Percentiles rank a stretch among this genome's conserved stretches.
Conservation (phyloP, 1,140 invertebrate genomes). For the Rhyzopertha dominica region DNA sequence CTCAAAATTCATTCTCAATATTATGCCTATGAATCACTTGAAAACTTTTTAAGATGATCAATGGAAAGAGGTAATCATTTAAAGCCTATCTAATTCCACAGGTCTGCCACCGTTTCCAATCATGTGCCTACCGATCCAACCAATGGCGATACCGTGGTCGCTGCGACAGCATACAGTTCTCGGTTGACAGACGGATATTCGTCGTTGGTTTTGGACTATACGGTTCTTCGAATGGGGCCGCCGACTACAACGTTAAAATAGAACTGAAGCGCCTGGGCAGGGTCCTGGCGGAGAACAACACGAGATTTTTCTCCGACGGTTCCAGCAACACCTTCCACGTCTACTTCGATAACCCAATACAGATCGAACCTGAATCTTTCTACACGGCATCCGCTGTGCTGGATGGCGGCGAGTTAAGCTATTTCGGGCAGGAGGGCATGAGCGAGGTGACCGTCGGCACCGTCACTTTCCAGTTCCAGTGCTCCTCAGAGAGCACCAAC, state of each 20-base stretch:
- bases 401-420: conserved; percentile 86
- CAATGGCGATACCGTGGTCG: conserved; percentile 90
- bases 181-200: conserved; percentile 87
- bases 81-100: conserved; percentile 40
- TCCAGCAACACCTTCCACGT: conserved; percentile 92
- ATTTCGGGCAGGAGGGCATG: conserved; percentile 93
- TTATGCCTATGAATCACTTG: background rate
- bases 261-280: conserved; percentile 81
- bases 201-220: conserved; percentile 89
- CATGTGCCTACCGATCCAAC: conserved; percentile 92
- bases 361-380: conserved; percentile 83
- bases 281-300: conserved; percentile 82
- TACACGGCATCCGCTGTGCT: conserved; percentile 87
- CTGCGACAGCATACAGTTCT: conserved; percentile 90
- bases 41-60: background rate
- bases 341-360: conserved; percentile 88
- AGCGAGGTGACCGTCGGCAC: conserved; percentile 83
- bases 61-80: background rate
- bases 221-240: conserved; percentile 85
- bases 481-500: conserved; percentile 89
- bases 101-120: conserved; percentile 92
- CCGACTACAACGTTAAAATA: conserved; percentile 86
- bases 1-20: background rate
- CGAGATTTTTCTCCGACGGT: conserved; percentile 89
- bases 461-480: conserved; percentile 91